Base-by-base conservation (phyloP, 1,140 invertebrate genomes). In the Diachasmimorpha longicaudata region DNA sequence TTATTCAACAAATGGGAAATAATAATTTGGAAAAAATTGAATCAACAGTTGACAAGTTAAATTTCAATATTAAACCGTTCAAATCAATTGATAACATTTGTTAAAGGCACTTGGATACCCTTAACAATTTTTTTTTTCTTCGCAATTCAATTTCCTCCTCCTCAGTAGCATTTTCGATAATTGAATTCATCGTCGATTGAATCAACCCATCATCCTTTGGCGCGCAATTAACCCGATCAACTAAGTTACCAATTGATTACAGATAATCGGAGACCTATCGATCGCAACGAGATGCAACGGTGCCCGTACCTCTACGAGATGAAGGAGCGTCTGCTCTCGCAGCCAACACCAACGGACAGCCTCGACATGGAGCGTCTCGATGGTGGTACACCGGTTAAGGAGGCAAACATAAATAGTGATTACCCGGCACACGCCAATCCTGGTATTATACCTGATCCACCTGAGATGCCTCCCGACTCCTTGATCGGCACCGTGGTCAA, bases 301-400 rank as follows among this genome's bases (percentile, higher is more conserved):
- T 96, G 94, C 90, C 95, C 94, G 81, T 96, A 96, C 90, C 93
- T 96, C 86, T 93, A 95, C 91, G 95, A 96, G 92, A 96, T 96
- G 95, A 95, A 95, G 90, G 94, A 96, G 91, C 93, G 95, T 84
- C 90, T 96, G 86, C 91, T 96, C 81, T 93, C 91, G 80, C 91
- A 93, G 82, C 91, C 91, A 69, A 89, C 90, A 82, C 86, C 88
- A 81, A 87, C 87, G 21, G 88, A 90, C 77, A 88, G 87, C 81
- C 80, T 90, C 78, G 89, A 90, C 82, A 89, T 89, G 87, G 87
- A 90, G 70, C 85, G 91, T 76, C 87, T 88, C 77, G 86, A 89
- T 78, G 86, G 85, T 73, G 85, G 85, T 76, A 88, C 86, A 72
- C 84, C 88, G 13, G 87, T 88, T 31, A 87, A 88, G 79, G 90